These are phyloP conservation scores for Chrysemys picta DNA, from an alignment of 2,113 vertebrate species.

Conservation along the genomic window DNA sequence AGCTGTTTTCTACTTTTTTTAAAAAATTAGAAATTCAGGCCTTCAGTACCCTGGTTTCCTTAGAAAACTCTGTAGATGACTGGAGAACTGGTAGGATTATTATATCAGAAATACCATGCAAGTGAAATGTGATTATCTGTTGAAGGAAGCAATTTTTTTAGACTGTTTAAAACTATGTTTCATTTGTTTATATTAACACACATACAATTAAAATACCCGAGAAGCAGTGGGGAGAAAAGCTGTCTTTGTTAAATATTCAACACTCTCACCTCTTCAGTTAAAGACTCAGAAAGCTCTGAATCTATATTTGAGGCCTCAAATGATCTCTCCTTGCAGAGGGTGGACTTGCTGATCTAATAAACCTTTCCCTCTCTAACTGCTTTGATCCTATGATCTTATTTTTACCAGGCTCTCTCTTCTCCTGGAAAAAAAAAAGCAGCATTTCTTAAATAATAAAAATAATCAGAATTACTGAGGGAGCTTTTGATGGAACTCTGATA, in stretches of 20 bases:
- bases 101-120: background rate
- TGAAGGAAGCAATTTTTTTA: background rate
- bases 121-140: background rate
- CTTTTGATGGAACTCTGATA: background rate
- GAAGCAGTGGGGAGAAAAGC: background rate
- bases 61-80: background rate
- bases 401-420: background rate
- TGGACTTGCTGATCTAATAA: accelerated
- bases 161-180: background rate
- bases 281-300: background rate
- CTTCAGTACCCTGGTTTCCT: background rate
- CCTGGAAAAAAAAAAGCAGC: background rate
- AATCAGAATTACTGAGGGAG: accelerated
- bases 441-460: background rate
- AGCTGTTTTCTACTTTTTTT: background rate
- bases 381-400: accelerated
- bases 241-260: background rate
- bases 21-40: background rate
- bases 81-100: background rate
- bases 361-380: accelerated
- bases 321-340: accelerated
- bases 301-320: accelerated
- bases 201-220: accelerated
- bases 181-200: background rate
- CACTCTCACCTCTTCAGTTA: accelerated